Evolutionary conservation across 2,888 invertebrate species (phyloP), one percentile per base, ranked within the genome.

Genomic region (Scaptomyza flava): DNA sequence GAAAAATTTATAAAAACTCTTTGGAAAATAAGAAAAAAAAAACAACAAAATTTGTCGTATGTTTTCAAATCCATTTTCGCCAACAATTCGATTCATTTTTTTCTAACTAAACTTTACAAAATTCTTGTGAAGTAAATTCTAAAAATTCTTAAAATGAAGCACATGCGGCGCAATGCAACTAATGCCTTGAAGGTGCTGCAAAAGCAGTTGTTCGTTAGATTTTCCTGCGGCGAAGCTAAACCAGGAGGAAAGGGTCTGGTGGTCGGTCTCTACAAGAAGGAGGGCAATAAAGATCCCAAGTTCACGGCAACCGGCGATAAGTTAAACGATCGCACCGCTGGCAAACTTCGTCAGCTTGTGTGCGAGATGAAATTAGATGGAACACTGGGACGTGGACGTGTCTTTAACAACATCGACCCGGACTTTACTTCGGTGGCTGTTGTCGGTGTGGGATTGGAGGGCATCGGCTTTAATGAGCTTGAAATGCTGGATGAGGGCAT

Each of bases 401-500:
- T 94, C 2, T 94, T 95, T 77, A 94, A 94, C 87, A 94, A 94
- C 70, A 89, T 95, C 30, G 94, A 94, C 69, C 81, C 91, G 1
- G 94, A 94, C 47, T 94, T 92, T 77, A 92, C 92, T 79, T 92
- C 93, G 7, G 92, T 96, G 0, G 95, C 95, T 4, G 93, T 96
- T 2, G 95, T 95, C 67, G 95, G 95, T 23, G 91, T 96, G 3
- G 96, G 96, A 1, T 93, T 93, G 51, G 93, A 93, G 61, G 93
- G 93, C 59, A 92, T 93, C 52, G 94, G 94, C 12, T 93, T 94
- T 79, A 94, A 95, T 90, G 93, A 94, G 68, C 90, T 93, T 42
- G 96, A 96, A 90, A 94, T 94, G 77, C 89, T 95, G 27, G 94
- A 96, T 77, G 94, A 95, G 85, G 94, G 94, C 38, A 93, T 94